phyloP scores from a whole-genome alignment of 2,113 vertebrate genomes.

The Poeciliopsis prolifica region DNA sequence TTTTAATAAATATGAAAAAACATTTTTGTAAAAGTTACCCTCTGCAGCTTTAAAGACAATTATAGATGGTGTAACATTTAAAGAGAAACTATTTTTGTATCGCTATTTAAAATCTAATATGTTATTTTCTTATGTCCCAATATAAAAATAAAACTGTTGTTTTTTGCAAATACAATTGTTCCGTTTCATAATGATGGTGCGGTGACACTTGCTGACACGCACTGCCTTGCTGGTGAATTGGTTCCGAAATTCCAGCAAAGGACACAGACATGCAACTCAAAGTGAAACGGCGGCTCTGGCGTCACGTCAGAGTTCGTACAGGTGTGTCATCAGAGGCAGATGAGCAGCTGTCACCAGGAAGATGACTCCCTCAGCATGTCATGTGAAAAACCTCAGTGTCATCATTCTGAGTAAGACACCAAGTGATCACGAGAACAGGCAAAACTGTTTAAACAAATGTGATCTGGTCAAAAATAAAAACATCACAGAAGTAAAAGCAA shows the following conservation, averaged over 20 bases:
- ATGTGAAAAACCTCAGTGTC: conserved; percentile 44
- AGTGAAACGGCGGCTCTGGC: conserved; percentile 23
- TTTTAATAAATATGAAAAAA: too few species aligned
- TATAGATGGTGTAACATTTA: too few species aligned
- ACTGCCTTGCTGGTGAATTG: not conserved
- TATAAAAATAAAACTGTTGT: conserved; percentile 2
- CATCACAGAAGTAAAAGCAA: not conserved
- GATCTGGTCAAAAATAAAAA: not conserved
- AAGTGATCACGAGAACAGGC: not conserved
- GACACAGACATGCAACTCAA: conserved; percentile 42
- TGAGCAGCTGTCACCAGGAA: conserved; percentile 16
- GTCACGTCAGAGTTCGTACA: conserved; percentile 20
- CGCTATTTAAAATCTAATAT: not conserved
- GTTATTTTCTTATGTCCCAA: conserved; percentile 9
- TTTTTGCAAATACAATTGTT: not conserved
- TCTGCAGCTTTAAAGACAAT: too few species aligned
- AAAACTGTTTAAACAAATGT: conserved; percentile 1
- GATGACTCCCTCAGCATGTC: conserved; percentile 12
- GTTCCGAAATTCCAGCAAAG: conserved; percentile 7
- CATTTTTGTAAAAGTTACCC: too few species aligned
- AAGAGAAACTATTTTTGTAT: conserved; percentile 28
- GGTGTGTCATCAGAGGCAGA: conserved; percentile 38
- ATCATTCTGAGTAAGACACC: conserved; percentile 20
- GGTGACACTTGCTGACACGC: not conserved
- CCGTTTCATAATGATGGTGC: not conserved